Percentiles rank a stretch among this genome's conserved stretches.
Conservation (phyloP, 2,113 vertebrate species). For the Corythaeola cristata region DNA sequence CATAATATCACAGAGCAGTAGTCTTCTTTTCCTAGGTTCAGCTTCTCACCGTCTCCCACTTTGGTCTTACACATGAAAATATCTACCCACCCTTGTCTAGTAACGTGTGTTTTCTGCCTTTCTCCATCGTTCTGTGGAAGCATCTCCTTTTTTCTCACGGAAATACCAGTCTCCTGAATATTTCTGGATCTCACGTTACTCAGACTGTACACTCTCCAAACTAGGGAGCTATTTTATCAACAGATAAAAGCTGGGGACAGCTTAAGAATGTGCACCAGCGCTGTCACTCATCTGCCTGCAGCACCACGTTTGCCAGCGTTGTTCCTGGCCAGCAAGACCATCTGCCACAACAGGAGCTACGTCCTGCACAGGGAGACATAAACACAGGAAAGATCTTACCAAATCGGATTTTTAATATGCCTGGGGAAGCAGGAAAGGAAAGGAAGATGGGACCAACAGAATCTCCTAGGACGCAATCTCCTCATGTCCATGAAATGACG, state of each 20-base stretch:
- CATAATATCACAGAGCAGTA: neutral
- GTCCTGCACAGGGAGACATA: neutral
- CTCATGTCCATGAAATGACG: neutral
- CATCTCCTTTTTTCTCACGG: neutral
- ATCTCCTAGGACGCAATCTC: neutral
- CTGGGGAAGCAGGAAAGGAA: neutral
- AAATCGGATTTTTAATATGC: neutral
- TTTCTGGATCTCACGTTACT: neutral
- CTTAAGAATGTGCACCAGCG: neutral
- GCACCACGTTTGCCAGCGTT: neutral
- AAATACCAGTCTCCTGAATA: neutral
- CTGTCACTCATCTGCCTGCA: fast-evolving
- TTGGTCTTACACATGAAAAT: neutral
- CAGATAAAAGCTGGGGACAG: neutral
- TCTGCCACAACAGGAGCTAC: neutral
- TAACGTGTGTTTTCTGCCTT: neutral
- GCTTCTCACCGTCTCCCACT: neutral
- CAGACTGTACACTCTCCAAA: neutral
- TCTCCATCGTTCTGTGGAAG: neutral
- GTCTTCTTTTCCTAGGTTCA: neutral
- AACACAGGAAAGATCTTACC: neutral
- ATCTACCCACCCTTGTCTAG: neutral
- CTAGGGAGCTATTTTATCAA: neutral
- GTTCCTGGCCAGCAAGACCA: neutral
- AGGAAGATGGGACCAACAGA: neutral